These are phyloP conservation scores for Craterocephalus amniculus DNA, from an alignment of 2,797 vertebrate genomes.

Conservation along the genomic window DNA sequence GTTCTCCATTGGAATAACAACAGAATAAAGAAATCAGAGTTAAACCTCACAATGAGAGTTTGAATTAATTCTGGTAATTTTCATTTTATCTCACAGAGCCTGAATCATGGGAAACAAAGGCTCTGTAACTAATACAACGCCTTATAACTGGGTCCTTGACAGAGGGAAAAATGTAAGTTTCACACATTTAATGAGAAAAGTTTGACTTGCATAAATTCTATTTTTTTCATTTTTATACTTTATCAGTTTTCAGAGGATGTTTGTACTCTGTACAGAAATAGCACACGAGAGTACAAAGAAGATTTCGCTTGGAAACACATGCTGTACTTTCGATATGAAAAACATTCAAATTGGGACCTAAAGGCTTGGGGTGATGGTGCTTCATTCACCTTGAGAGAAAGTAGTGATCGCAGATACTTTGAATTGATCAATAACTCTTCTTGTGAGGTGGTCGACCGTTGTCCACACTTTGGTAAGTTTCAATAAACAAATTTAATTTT, in stretches of 20 bases:
- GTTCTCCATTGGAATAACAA: no score
- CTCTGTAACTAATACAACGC: rapidly evolving
- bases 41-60: no score
- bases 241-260: neutral
- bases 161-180: neutral
- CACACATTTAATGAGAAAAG: neutral
- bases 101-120: rapidly evolving
- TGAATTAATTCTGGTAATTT: no score
- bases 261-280: neutral
- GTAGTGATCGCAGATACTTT: neutral
- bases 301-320: neutral
- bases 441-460: neutral
- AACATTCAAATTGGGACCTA: neutral
- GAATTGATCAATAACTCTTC: constrained; percentile 4
- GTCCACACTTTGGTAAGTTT: constrained; percentile 21
- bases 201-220: neutral
- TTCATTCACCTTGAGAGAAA: constrained; percentile 10
- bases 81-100: neutral
- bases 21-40: no score
- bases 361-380: neutral
- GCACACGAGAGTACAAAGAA: neutral
- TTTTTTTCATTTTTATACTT: neutral
- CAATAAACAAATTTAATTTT: neutral
- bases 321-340: neutral
- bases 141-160: neutral